Evolutionary conservation across 2,113 vertebrate species (phyloP).

Genomic region (Motacilla alba): DNA sequence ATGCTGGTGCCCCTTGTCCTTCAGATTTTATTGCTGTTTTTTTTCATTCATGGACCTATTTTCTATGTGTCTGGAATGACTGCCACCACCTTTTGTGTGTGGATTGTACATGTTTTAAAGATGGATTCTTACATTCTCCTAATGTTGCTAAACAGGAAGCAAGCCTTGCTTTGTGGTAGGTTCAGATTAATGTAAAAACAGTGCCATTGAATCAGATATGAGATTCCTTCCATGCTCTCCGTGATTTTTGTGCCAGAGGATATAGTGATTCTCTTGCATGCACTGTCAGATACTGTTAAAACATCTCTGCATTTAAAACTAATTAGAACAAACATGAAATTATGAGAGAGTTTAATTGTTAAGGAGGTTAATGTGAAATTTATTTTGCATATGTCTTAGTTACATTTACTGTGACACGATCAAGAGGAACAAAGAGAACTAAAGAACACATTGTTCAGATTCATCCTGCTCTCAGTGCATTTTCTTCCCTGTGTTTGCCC

Average conservation of each 20-base stretch:
- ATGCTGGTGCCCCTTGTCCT: not conserved
- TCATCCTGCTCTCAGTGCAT: not conserved
- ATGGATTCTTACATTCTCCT: not conserved
- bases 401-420: not conserved
- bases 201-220: not conserved
- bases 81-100: not conserved
- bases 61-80: not conserved
- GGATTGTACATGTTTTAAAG: not conserved
- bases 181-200: not conserved
- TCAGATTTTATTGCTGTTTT: not conserved
- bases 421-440: not conserved
- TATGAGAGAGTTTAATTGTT: not conserved
- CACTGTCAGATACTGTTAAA: not conserved
- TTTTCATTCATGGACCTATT: not conserved
- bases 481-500: not conserved
- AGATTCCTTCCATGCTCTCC: not conserved
- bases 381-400: not conserved
- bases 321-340: not conserved
- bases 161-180: not conserved
- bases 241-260: not conserved
- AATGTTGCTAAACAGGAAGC: not conserved
- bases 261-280: not conserved
- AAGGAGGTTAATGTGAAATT: constrained; percentile 1
- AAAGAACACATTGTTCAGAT: not conserved
- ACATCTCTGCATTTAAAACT: not conserved